phyloP scores from a whole-genome alignment of 2,888 invertebrate genomes.

The Dexiosoma caninum region DNA sequence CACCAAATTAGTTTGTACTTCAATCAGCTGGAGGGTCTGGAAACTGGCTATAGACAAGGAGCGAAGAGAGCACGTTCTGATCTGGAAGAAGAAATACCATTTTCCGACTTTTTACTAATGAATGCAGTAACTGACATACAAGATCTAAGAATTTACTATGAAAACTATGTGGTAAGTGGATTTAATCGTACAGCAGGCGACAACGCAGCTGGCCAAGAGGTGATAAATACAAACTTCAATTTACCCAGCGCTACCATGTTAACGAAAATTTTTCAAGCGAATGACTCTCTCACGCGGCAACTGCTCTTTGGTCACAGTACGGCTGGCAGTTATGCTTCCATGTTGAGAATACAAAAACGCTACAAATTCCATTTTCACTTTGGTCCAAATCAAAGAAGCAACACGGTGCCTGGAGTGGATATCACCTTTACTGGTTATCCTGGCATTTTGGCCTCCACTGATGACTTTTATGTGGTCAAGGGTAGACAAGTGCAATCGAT shows the following conservation, averaged over 20 bases:
- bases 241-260: conserved; percentile 77
- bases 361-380: conserved; percentile 88
- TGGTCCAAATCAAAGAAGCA: conserved; percentile 78
- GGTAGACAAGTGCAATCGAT: conserved; percentile 81
- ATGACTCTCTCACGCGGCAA: too few relatives aligned
- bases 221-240: conserved; percentile 80
- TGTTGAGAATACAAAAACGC: conserved; percentile 90
- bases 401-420: conserved; percentile 82
- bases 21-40: conserved; percentile 87
- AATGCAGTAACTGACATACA: conserved; percentile 87
- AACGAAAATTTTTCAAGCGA: too few relatives aligned
- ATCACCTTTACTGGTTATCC: conserved; percentile 91
- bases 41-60: conserved; percentile 86
- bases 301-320: too few relatives aligned
- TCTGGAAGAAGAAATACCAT: conserved; percentile 81
- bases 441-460: conserved; percentile 88
- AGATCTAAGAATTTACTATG: conserved; percentile 79
- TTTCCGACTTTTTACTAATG: conserved; percentile 85
- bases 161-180: conserved; percentile 72
- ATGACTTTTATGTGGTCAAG: conserved; percentile 87
- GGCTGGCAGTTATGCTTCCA: conserved; percentile 77
- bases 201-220: too few relatives aligned
- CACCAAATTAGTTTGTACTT: conserved; percentile 89
- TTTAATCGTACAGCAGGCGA: background rate
- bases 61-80: conserved; percentile 82